A percentile compares a stretch with the other conserved stretches of the same genome.
These are phyloP conservation scores for Netta rufina DNA, from an alignment of 2,797 vertebrate genomes.

Conservation along the genomic window DNA sequence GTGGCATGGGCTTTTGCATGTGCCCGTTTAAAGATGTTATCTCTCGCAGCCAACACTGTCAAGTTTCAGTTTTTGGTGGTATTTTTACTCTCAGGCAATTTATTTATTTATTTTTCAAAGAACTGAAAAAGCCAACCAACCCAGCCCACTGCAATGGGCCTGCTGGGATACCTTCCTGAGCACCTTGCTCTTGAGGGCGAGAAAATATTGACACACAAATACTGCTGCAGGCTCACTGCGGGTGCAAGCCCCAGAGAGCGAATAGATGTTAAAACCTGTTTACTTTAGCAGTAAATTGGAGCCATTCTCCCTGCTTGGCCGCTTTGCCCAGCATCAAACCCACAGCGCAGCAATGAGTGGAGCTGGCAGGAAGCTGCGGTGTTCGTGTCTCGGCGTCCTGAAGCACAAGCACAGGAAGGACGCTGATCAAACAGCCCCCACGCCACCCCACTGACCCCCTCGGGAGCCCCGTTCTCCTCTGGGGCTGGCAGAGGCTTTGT, in stretches of 20 bases:
- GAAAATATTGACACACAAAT: neutral
- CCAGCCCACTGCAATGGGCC: neutral
- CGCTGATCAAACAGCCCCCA: neutral
- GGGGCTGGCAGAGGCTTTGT: neutral
- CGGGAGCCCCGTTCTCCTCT: neutral
- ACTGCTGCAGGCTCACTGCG: neutral
- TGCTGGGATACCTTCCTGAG: neutral
- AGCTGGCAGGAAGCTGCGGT: neutral
- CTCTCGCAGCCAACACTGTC: neutral
- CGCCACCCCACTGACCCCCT: neutral
- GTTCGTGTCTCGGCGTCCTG: neutral
- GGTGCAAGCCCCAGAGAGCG: fast-evolving
- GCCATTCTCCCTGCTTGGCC: neutral
- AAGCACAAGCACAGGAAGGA: neutral
- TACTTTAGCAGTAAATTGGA: neutral
- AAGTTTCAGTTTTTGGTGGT: slow-evolving; percentile 65
- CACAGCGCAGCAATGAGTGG: neutral
- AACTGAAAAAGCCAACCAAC: neutral
- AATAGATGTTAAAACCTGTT: neutral
- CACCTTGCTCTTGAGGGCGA: neutral
- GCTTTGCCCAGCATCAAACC: neutral
- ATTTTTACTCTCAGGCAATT: slow-evolving; percentile 41
- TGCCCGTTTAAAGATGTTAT: slow-evolving; percentile 34
- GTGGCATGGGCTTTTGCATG: neutral
- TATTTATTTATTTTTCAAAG: neutral